phyloP scores from a whole-genome alignment of 2,113 vertebrate genomes.

The Clarias gariepinus region DNA sequence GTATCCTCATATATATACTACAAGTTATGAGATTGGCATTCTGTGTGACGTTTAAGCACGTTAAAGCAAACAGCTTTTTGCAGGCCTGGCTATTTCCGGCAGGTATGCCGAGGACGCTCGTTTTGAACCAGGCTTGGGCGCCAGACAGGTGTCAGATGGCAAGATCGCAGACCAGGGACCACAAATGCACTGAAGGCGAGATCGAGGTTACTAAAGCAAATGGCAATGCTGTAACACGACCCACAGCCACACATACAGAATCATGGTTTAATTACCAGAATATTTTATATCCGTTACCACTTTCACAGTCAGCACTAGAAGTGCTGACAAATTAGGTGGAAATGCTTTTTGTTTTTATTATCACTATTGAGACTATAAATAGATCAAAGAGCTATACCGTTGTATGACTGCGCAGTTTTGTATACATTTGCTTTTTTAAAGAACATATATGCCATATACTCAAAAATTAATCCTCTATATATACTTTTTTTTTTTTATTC shows the following conservation, averaged over 20 bases:
- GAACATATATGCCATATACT: neutral
- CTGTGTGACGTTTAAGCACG: neutral
- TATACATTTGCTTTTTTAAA: neutral
- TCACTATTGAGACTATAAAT: neutral
- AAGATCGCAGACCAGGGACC: neutral
- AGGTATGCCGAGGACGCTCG: slow-evolving; percentile 14
- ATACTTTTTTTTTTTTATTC: neutral
- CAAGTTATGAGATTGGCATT: neutral
- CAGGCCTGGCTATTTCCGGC: slow-evolving; percentile 51
- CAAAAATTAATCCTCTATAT: neutral
- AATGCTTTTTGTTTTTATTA: neutral
- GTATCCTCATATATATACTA: neutral
- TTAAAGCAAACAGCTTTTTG: neutral
- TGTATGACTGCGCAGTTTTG: neutral
- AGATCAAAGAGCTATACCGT: neutral
- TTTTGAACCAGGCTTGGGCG: neutral
- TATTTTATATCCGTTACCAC: neutral
- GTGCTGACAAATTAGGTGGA: neutral
- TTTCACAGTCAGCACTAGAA: neutral
- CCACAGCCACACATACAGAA: neutral
- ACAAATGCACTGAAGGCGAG: neutral
- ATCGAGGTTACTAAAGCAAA: neutral
- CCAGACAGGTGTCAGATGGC: neutral
- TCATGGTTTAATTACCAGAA: neutral
- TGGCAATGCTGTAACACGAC: neutral